These are phyloP conservation scores for Chaetorhynchus papuensis DNA, from an alignment of 2,113 vertebrate species.

Conservation along the genomic window DNA sequence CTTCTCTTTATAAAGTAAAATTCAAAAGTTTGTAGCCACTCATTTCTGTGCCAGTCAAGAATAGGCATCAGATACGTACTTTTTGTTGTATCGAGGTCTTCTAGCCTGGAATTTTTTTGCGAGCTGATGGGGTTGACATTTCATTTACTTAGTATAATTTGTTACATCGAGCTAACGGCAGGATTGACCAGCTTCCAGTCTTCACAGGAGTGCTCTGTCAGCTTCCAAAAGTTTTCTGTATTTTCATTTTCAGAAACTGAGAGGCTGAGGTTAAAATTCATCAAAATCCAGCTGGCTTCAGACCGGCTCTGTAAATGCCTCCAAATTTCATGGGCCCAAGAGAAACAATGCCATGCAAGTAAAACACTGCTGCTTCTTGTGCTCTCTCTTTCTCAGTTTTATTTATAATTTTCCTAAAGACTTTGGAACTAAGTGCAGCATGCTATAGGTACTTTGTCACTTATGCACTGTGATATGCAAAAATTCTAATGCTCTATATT, in stretches of 20 bases:
- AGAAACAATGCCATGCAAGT: constrained; percentile 34
- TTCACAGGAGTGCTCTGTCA: background rate
- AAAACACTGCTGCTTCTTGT: background rate
- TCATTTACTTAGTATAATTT: background rate
- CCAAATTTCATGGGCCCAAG: constrained; percentile 36
- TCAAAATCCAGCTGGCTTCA: constrained; percentile 26
- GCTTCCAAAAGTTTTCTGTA: constrained; percentile 7
- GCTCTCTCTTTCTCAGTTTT: background rate
- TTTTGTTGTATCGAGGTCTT: background rate
- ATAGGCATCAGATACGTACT: no score
- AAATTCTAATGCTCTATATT: background rate
- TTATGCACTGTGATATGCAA: background rate
- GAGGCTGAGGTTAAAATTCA: constrained; percentile 18
- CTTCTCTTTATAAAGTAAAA: background rate
- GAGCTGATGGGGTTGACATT: background rate
- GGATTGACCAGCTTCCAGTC: background rate
- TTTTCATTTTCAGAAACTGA: constrained; percentile 28
- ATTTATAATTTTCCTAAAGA: background rate
- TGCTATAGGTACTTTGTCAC: background rate
- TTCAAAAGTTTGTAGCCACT: background rate
- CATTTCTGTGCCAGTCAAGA: background rate
- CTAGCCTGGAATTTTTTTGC: background rate
- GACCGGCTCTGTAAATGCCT: background rate
- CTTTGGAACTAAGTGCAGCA: background rate
- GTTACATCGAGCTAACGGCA: background rate